Conservation (phyloP, 2,797 vertebrate species). For the Galagoides demidoff region DNA sequence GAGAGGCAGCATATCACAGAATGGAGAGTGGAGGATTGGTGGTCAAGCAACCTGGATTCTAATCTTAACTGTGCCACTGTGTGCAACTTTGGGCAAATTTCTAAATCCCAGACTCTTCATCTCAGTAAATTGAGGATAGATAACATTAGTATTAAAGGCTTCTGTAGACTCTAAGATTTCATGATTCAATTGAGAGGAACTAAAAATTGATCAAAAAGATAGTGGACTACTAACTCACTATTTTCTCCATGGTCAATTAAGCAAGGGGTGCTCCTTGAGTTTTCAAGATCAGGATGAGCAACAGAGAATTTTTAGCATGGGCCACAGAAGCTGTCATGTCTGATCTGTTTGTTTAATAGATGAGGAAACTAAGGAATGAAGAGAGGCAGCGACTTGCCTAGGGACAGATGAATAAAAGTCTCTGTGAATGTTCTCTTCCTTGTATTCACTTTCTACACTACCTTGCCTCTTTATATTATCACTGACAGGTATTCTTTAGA, state of each 20-base stretch:
- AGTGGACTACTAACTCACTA: not conserved
- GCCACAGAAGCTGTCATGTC: fast-evolving
- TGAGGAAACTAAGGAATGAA: not conserved
- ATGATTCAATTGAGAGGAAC: not conserved
- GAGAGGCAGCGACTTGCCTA: not conserved
- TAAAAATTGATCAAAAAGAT: not conserved
- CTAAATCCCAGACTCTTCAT: not conserved
- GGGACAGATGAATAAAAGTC: too few species aligned
- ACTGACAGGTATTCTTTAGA: not conserved
- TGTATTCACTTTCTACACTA: not conserved
- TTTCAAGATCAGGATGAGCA: not conserved
- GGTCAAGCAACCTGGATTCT: not conserved
- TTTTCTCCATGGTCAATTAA: not conserved
- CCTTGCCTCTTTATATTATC: not conserved
- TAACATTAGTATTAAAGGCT: not conserved
- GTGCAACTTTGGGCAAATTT: not conserved
- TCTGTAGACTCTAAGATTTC: not conserved
- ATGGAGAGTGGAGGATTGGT: not conserved
- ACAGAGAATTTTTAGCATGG: fast-evolving
- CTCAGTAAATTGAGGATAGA: not conserved
- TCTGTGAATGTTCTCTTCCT: not conserved
- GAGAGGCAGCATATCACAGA: not conserved
- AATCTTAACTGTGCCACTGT: too few species aligned
- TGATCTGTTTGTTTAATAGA: not conserved
- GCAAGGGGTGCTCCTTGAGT: not conserved